These are phyloP conservation scores for Eulemur mongoz DNA, from an alignment of 2,797 vertebrate species.

Conservation along the genomic window DNA sequence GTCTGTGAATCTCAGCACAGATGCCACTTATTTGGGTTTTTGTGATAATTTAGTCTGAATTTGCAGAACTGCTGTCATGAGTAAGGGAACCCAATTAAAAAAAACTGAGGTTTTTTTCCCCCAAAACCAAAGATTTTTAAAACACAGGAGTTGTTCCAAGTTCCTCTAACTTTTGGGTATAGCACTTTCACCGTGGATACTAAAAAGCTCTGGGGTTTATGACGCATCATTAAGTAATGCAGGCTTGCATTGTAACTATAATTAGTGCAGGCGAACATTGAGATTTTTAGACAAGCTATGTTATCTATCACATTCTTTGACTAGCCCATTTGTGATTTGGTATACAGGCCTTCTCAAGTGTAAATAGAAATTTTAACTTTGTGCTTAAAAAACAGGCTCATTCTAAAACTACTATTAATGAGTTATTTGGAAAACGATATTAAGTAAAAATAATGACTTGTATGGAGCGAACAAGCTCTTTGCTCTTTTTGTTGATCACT, in stretches of 20 bases:
- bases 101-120: neutral
- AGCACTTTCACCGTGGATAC: neutral
- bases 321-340: neutral
- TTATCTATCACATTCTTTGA: neutral
- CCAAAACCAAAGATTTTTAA: neutral
- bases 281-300: neutral
- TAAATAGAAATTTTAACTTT: neutral
- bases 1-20: neutral
- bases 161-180: neutral
- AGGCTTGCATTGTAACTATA: neutral
- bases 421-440: neutral
- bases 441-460: neutral
- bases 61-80: neutral
- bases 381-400: neutral
- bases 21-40: accelerated
- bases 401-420: neutral
- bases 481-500: neutral
- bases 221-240: accelerated
- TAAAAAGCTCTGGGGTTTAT: neutral
- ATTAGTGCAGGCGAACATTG: accelerated
- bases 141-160: neutral
- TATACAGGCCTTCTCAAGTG: neutral
- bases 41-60: neutral
- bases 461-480: neutral
- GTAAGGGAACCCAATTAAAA: neutral